Evolutionary conservation across 2,797 vertebrate genomes (phyloP).

Genomic region (Loriculus beryllinus): DNA sequence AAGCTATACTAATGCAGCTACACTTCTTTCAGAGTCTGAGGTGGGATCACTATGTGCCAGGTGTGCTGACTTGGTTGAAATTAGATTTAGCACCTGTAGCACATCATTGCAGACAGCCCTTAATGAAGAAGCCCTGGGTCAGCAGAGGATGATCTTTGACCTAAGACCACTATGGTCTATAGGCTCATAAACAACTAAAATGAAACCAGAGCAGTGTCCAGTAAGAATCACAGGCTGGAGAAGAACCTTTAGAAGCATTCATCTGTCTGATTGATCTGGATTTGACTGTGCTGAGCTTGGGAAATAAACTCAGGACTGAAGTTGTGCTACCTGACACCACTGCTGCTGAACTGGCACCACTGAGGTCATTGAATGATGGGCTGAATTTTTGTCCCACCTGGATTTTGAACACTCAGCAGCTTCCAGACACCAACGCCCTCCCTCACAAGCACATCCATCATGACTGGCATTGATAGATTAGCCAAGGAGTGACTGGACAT

Average conservation of each 20-base stretch:
- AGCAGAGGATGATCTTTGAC: background rate
- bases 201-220: background rate
- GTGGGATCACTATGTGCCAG: background rate
- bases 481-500: conserved; percentile 20
- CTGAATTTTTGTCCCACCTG: conserved; percentile 31
- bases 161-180: accelerated
- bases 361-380: background rate
- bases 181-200: background rate
- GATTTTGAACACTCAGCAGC: conserved; percentile 48
- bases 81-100: background rate
- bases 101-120: background rate
- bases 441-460: conserved; percentile 33
- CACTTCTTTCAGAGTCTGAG: background rate
- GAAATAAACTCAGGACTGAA: background rate
- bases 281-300: accelerated
- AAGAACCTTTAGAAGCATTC: background rate
- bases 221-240: background rate
- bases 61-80: background rate
- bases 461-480: conserved; percentile 19
- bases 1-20: background rate
- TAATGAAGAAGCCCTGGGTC: background rate
- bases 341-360: conserved; percentile 2
- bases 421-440: background rate
- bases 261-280: background rate
- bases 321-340: background rate